Percentiles rank a stretch among this genome's conserved stretches.
phyloP scores from a whole-genome alignment of 2,113 vertebrate species.

The Alosa alosa region DNA sequence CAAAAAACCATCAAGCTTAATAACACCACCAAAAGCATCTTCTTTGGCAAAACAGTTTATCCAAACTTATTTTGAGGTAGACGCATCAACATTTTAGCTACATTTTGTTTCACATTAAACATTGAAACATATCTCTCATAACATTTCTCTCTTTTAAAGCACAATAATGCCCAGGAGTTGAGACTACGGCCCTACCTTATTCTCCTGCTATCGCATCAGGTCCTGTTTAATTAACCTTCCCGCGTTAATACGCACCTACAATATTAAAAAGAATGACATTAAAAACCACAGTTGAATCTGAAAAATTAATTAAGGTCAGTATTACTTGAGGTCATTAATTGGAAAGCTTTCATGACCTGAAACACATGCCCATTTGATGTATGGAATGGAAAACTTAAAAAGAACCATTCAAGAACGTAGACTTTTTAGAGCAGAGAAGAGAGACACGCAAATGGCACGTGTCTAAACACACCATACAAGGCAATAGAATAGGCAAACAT shows the following conservation, averaged over 20 bases:
- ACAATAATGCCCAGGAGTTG: background rate
- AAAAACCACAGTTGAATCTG: background rate
- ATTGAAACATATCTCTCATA: background rate
- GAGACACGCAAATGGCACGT: background rate
- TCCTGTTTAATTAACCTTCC: background rate
- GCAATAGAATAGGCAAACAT: background rate
- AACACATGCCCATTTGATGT: background rate
- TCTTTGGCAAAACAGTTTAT: too few species aligned
- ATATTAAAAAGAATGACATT: background rate
- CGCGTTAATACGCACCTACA: background rate
- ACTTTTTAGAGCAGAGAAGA: background rate
- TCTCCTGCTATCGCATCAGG: background rate
- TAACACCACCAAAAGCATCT: background rate
- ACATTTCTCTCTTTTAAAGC: background rate
- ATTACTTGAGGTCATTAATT: background rate
- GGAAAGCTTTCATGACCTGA: background rate
- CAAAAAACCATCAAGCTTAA: background rate
- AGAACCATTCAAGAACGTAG: background rate
- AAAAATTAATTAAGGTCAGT: background rate
- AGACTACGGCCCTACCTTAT: background rate
- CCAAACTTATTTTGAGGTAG: too few species aligned
- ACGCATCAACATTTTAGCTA: background rate
- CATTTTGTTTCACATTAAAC: background rate
- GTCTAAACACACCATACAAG: background rate
- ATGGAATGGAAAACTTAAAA: background rate